phyloP scores from a whole-genome alignment of 1,140 invertebrate species.

The Pachypsylla venusta region DNA sequence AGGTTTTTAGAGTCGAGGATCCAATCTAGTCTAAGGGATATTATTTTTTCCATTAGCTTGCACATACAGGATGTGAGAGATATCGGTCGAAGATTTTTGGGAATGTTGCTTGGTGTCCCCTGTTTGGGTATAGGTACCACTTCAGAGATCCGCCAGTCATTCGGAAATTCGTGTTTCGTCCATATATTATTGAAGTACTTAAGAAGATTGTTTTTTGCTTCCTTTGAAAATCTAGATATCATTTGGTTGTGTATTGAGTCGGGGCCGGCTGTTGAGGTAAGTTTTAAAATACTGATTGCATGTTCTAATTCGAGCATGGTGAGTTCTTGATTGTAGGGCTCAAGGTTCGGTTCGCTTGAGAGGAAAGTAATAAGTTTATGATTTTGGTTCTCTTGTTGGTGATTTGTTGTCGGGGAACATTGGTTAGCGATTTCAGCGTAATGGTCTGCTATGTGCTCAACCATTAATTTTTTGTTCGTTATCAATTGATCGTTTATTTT shows the following conservation, averaged over 20 bases:
- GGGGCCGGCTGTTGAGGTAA: background rate
- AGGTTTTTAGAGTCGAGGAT: background rate
- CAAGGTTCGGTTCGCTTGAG: too few species aligned
- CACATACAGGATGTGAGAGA: background rate
- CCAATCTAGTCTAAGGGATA: background rate
- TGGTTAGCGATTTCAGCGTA: too few species aligned
- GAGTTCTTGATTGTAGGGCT: background rate
- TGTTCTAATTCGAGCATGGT: background rate
- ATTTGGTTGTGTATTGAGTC: background rate
- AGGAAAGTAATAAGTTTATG: too few species aligned
- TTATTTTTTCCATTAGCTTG: background rate
- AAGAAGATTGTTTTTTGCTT: background rate
- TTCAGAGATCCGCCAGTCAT: background rate
- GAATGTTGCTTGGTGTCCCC: background rate
- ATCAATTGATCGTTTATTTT: background rate
- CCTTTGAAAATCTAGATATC: background rate
- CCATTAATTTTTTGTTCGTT: slow-evolving; percentile 4
- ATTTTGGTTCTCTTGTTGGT: too few species aligned
- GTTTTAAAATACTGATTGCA: background rate
- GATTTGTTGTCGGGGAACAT: too few species aligned
- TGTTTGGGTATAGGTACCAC: background rate
- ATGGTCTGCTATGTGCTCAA: too few species aligned
- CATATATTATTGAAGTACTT: background rate
- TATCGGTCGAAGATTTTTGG: background rate
- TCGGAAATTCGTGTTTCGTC: background rate